Evolutionary conservation across 2,797 vertebrate species (phyloP).

Genomic region (Morelia viridis): DNA sequence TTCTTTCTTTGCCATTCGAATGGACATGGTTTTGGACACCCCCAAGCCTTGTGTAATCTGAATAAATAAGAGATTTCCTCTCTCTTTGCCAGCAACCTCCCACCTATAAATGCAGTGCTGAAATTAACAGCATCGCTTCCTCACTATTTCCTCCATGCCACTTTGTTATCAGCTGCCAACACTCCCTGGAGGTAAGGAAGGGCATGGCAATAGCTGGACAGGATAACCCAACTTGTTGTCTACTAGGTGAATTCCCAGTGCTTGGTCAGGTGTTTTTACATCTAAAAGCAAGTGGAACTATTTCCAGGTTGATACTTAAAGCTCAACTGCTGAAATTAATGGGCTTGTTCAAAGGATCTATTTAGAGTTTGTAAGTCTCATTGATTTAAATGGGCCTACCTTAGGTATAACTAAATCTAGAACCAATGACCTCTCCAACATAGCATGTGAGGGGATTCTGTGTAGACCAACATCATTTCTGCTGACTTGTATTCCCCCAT

Average conservation of each 20-base stretch:
- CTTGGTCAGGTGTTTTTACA: neutral
- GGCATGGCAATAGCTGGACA: neutral
- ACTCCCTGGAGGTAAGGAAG: neutral
- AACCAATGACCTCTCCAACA: neutral
- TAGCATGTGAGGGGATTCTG: neutral
- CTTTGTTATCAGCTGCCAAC: neutral
- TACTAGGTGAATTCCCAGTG: neutral
- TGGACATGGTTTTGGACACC: neutral
- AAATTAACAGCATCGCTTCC: constrained; percentile 13
- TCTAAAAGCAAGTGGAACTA: neutral
- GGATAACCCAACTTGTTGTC: neutral
- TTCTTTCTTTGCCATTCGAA: neutral
- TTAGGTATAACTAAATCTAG: neutral
- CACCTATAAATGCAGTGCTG: constrained; percentile 12
- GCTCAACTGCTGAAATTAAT: neutral
- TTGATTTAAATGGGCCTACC: neutral
- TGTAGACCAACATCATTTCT: neutral
- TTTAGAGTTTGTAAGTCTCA: neutral
- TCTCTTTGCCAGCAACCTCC: neutral
- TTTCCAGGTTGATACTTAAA: neutral
- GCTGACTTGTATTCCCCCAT: neutral
- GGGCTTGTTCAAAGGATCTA: neutral
- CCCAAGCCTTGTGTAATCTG: constrained; percentile 5
- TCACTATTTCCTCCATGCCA: neutral
- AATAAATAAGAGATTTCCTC: constrained; percentile 17